Evolutionary conservation across 2,113 vertebrate species (phyloP).

Genomic region (Pterocles burchelli): DNA sequence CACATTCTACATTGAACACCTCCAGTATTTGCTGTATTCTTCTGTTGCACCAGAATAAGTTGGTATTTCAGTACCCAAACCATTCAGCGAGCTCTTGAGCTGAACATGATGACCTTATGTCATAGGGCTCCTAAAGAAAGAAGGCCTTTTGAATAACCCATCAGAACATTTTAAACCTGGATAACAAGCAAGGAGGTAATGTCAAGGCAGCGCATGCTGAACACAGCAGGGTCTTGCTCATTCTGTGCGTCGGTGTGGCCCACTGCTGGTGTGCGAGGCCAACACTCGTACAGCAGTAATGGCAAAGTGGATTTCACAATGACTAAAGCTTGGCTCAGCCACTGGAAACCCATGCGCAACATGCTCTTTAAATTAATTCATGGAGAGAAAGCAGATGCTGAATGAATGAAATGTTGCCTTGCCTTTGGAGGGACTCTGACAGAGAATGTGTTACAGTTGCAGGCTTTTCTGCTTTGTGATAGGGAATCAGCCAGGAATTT

Average conservation of each 20-base stretch:
- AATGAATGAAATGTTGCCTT: conserved; percentile 30
- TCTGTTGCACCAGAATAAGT: neutral
- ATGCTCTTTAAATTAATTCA: conserved; percentile 51
- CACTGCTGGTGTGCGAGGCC: neutral
- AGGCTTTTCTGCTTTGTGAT: neutral
- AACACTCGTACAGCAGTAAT: neutral
- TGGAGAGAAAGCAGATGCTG: conserved; percentile 61
- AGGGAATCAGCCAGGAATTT: neutral
- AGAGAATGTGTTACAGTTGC: conserved; percentile 1
- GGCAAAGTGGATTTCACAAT: conserved; percentile 29
- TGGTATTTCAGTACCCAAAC: neutral
- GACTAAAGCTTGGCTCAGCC: conserved; percentile 9
- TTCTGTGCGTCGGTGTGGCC: neutral
- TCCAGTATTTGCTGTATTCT: neutral
- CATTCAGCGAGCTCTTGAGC: neutral
- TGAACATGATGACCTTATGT: neutral
- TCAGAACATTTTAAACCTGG: conserved; percentile 15
- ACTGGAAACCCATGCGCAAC: neutral
- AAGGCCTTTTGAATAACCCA: neutral
- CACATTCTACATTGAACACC: neutral
- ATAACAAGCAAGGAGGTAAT: conserved; percentile 29
- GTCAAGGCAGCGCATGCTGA: neutral
- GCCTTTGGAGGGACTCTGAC: conserved; percentile 36
- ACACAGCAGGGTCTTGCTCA: conserved; percentile 21
- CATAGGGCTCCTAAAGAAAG: neutral